phyloP scores from a whole-genome alignment of 2,797 vertebrate genomes.

The Lagodon rhomboides region DNA sequence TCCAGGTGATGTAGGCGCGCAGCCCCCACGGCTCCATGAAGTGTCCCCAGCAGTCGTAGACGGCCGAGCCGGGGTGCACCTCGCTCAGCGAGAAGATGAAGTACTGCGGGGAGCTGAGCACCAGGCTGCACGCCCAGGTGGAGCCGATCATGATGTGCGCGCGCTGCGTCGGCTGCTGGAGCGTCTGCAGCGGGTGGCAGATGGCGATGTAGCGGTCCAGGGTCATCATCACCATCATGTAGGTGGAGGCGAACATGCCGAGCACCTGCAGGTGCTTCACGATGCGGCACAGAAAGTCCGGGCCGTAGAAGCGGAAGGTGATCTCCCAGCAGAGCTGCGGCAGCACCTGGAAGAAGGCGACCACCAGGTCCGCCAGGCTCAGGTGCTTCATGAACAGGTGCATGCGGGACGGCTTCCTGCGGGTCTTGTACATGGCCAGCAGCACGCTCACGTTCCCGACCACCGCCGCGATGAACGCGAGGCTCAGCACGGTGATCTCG shows the following conservation, averaged over 20 bases:
- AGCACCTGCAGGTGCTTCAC: slow-evolving; percentile 95
- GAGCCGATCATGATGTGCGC: slow-evolving; percentile 87
- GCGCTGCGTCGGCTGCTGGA: slow-evolving; percentile 88
- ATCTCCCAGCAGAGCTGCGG: slow-evolving; percentile 95
- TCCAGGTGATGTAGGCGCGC: slow-evolving; percentile 94
- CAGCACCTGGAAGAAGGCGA: slow-evolving; percentile 94
- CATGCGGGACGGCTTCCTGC: slow-evolving; percentile 90
- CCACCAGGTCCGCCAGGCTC: slow-evolving; percentile 91
- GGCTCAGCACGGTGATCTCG: slow-evolving; percentile 90
- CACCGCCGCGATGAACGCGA: slow-evolving; percentile 87
- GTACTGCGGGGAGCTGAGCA: slow-evolving; percentile 91
- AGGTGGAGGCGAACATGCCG: slow-evolving; percentile 96
- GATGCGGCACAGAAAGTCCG: slow-evolving; percentile 89
- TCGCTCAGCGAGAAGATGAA: slow-evolving; percentile 94
- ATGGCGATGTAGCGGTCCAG: slow-evolving; percentile 94
- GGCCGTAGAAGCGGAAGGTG: slow-evolving; percentile 92
- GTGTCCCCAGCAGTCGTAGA: slow-evolving; percentile 94
- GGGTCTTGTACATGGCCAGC: slow-evolving; percentile 82
- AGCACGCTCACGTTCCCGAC: slow-evolving; percentile 89
- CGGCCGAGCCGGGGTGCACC: slow-evolving; percentile 87
- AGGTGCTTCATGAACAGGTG: slow-evolving; percentile 94
- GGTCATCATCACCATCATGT: slow-evolving; percentile 93
- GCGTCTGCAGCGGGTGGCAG: slow-evolving; percentile 91
- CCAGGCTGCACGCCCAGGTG: slow-evolving; percentile 89
- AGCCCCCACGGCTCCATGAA: slow-evolving; percentile 90